Base-by-base conservation (phyloP, 2,888 invertebrate species). In the Elysia crispata region DNA sequence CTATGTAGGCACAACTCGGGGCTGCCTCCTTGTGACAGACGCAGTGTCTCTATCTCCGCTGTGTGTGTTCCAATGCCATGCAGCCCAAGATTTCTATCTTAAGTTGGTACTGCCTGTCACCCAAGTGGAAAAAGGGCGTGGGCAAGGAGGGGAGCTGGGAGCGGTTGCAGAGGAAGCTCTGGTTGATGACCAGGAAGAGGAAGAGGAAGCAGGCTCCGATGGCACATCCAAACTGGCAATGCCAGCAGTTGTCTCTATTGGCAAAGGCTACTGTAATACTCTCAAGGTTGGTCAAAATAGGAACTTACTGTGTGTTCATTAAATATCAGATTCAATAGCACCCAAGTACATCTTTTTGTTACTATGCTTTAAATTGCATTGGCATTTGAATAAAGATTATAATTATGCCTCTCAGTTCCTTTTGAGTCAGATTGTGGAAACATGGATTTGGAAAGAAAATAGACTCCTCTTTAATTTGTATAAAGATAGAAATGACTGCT, bases 1-100 rank as follows among this genome's bases (percentile, higher is more conserved):
- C 62, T 97, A 97, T 92, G 95, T 97, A 82, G 98, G 98, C 69
- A 98, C 98, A 0, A 97, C 97, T 11, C 96, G 97, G 96, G 99
- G 99, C 31, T 97, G 97, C 91, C 93, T 99, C 69, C 95, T 98
- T 76, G 96, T 98, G 8, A 96, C 97, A 0, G 97, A 97, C 91
- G 94, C 95, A 25, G 93, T 94, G 79, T 94, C 95, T 0, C 94
- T 98, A 86, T 93, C 96, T 1, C 98, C 98, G 0, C 95, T 97
- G 80, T 97, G 97, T 3, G 96, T 98, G n/a, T 97, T 97, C 93
- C 94, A 97, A 74, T 88, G 88, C 73, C 90, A 91, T 82, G 80
- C 83, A 33, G 83, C 82, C 28, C 85, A 86, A 11, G 90, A 89
- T 57, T 88, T 87, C 80, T 88, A 87, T 76, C 84, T 89, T 79